Percentiles rank a stretch among this genome's conserved stretches.
Evolutionary conservation across 2,113 vertebrate genomes (phyloP).

Genomic region (Rhinolophus ferrumequinum): DNA sequence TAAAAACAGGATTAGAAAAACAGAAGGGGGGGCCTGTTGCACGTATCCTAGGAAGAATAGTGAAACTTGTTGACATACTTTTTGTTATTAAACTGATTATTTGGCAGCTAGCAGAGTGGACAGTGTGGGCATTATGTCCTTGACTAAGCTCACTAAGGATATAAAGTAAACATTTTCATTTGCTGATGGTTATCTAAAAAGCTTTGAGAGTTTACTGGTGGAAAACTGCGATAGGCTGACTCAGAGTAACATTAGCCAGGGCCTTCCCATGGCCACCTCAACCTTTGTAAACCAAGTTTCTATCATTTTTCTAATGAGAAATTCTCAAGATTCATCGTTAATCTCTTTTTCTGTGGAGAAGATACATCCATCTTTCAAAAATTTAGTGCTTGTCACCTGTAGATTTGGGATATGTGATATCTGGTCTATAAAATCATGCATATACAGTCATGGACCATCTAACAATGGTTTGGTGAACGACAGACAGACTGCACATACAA

Average conservation of each 20-base stretch:
- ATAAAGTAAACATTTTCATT: not conserved
- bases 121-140: not conserved
- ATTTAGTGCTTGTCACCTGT: not conserved
- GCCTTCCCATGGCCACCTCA: not conserved
- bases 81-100: constrained; percentile 6
- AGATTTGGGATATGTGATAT: not conserved
- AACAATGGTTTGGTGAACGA: too few relatives aligned
- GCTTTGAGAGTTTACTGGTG: not conserved
- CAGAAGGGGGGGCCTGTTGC: not conserved
- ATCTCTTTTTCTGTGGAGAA: not conserved
- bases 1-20: not conserved
- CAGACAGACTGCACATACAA: not conserved
- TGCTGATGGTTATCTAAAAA: not conserved
- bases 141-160: not conserved
- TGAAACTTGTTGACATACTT: not conserved
- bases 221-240: not conserved
- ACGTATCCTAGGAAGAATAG: not conserved
- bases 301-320: not conserved
- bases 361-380: not conserved
- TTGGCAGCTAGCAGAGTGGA: not conserved
- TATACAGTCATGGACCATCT: not conserved
- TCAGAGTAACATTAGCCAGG: not conserved
- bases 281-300: not conserved
- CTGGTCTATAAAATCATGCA: not conserved
- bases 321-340: not conserved